Evolutionary conservation across 2,888 invertebrate genomes (phyloP).

Genomic region (Protonemura montana): DNA sequence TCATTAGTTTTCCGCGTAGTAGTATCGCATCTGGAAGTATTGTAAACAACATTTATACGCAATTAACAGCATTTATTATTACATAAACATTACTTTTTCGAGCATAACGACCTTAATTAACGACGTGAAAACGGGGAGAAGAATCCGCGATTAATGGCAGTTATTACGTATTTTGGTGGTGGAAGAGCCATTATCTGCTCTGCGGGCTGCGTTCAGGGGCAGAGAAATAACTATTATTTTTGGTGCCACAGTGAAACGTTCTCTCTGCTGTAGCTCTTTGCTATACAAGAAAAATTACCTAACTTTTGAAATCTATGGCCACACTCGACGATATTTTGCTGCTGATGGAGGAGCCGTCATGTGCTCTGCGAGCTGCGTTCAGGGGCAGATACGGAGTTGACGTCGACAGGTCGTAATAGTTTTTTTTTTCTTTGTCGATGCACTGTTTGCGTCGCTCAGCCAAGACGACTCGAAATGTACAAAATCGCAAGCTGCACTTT

Average conservation of each 20-base stretch:
- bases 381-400: background rate
- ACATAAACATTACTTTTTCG: background rate
- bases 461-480: no score
- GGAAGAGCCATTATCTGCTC: background rate
- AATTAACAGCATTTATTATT: background rate
- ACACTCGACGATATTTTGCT: no score
- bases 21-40: background rate
- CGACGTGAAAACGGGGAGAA: background rate
- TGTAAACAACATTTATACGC: background rate
- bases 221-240: background rate
- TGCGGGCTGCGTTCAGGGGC: constrained; percentile 5
- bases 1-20: background rate
- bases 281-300: no score
- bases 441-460: no score
- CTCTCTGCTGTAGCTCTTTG: no score
- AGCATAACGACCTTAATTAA: background rate
- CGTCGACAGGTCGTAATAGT: no score
- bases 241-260: no score
- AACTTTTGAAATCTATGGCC: no score
- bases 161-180: background rate
- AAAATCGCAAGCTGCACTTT: no score
- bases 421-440: no score
- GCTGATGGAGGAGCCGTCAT: background rate
- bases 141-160: background rate
- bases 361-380: background rate